Evolutionary conservation across 1,140 invertebrate genomes (phyloP).

Genomic region (Neoseiulus cucumeris): DNA sequence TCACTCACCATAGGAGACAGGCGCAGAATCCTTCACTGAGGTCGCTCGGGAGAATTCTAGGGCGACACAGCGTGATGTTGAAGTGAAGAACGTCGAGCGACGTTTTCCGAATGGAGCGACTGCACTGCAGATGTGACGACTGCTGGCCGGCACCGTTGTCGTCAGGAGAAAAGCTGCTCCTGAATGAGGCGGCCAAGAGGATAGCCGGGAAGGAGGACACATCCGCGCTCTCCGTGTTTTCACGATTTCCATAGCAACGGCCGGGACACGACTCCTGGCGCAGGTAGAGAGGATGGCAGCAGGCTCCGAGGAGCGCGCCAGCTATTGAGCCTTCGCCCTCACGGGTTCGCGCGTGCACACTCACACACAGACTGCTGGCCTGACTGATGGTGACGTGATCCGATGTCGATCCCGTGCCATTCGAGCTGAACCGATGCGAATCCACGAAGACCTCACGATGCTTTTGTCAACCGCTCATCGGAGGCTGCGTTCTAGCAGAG

Average conservation of each 20-base stretch:
- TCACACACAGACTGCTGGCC: no score
- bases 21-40: no score
- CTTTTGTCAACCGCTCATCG: no score
- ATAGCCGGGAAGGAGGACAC: not conserved
- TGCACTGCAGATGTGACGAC: not conserved
- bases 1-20: no score
- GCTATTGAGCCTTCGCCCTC: no score
- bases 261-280: not conserved
- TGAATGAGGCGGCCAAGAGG: conserved; percentile 1
- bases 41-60: not conserved
- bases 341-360: no score
- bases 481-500: no score
- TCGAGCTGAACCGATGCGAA: no score
- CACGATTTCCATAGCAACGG: conserved; percentile 8
- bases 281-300: conserved; percentile 3
- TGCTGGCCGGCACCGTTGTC: not conserved
- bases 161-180: not conserved
- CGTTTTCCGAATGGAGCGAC: not conserved
- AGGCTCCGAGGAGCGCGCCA: no score
- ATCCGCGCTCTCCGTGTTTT: conserved; percentile 10
- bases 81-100: not conserved
- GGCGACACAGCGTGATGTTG: not conserved
- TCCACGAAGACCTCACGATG: no score
- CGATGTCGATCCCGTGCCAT: no score
- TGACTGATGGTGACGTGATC: no score